A percentile compares a stretch with the other conserved stretches of the same genome.
Conservation (phyloP, 1,140 invertebrate genomes). For the Aphaenogaster floridana region DNA sequence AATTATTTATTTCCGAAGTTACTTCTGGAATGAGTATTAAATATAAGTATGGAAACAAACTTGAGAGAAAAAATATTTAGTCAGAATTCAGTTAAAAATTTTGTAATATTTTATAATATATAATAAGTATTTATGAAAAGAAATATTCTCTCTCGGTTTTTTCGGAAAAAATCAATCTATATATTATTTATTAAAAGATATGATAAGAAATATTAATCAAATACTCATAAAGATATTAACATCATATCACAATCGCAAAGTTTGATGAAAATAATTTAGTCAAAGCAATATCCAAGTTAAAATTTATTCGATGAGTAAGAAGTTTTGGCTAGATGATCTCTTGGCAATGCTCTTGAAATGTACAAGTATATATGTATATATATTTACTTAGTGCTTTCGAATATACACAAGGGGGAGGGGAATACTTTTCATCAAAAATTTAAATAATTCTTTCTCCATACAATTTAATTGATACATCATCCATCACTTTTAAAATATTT, state of each 20-base stretch:
- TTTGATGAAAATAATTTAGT: constrained; percentile 1
- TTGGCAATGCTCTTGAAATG: constrained; percentile 9
- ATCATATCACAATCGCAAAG: background rate
- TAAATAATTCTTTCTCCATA: background rate
- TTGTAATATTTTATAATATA: background rate
- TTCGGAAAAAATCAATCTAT: background rate
- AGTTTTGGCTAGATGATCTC: background rate
- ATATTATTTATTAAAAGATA: background rate
- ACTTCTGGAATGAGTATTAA: background rate
- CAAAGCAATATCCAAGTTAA: background rate
- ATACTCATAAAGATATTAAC: constrained; percentile 4
- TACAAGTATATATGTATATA: background rate
- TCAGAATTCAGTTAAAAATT: background rate
- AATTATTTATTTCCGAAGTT: background rate
- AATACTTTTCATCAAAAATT: background rate
- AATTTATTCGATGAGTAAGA: background rate
- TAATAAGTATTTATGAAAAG: background rate
- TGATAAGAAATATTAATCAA: background rate
- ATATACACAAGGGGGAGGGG: background rate
- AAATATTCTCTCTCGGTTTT: background rate
- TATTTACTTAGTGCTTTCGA: background rate
- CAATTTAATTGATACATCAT: background rate
- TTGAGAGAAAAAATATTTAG: background rate
- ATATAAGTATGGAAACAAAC: background rate
- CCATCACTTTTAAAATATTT: background rate